Base-by-base conservation (phyloP, 2,797 vertebrate genomes). In the Micropoecilia bifurca region DNA sequence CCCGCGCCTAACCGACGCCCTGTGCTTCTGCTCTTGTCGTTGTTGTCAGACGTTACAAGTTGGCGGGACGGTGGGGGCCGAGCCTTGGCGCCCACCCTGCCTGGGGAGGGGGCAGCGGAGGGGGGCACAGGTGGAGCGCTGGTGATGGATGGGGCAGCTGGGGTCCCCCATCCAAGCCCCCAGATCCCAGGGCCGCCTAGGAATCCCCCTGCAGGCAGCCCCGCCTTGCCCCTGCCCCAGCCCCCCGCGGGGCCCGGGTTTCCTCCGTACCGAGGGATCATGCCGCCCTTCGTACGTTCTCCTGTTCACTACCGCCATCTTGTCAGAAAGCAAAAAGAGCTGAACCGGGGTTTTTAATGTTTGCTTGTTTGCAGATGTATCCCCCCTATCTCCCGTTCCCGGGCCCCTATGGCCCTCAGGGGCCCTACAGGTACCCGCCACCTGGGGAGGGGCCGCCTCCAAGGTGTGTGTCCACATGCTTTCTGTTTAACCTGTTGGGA, bases 41-140 rank as follows among this genome's bases (percentile, higher is more conserved):
- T 66, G 43, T 69, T 33, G 81, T 75, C 86, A 97, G 97, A 98
- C 94, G 97, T 96, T 85, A 96, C 97, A 89, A 97, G 95, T 88
- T 98, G 97, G 97, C 97, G 97, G 97, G 97, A 98, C 77, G 97
- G 97, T 96, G 97, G 97, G 95, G 97, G 97, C 93, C 97, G 97
- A 86, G 94, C 87, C 78, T 78, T 96, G 95, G 95, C 93, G 25
- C 94, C 95, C 94, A 95, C 95, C 95, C 83, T 95, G 89, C 85
- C 92, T 89, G 96, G 95, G 93, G 96, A 96, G 94, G 96, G 95
- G 93, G 96, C 95, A 81, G 94, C 86, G 79, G 96, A 97, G 89
- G 95, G 93, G 90, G 97, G 96, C 90, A 92, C 92, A 85, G 96
- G 95, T 85, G 96, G 95, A 84, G 94, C 95, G 85, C 87, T 96